Evolutionary conservation across 2,888 invertebrate genomes (phyloP).

Genomic region (Cantharis lateralis): DNA sequence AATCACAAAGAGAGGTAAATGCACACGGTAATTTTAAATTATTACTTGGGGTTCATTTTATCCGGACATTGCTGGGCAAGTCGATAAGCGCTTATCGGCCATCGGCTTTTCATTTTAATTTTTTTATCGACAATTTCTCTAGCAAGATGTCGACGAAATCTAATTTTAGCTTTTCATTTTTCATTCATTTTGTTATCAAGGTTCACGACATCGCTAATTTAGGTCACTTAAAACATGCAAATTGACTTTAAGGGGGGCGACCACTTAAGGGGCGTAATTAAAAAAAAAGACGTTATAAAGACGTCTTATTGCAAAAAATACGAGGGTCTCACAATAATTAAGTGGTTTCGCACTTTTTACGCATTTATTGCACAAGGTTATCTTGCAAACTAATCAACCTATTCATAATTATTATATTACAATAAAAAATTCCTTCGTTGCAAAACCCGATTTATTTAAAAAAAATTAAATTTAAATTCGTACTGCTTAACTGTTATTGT

Average conservation of each 20-base stretch:
- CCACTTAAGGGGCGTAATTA: too few species aligned
- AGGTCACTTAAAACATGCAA: conserved; percentile 1
- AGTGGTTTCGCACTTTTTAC: background rate
- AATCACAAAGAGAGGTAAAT: background rate
- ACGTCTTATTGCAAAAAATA: background rate
- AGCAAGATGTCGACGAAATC: background rate
- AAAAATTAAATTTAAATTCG: background rate
- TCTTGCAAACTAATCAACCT: background rate
- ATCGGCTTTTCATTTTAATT: too few species aligned
- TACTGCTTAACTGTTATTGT: background rate
- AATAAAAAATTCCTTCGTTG: background rate
- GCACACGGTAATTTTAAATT: too few species aligned
- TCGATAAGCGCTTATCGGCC: background rate
- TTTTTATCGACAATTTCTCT: too few species aligned
- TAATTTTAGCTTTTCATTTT: background rate
- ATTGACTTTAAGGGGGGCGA: background rate
- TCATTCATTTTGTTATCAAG: background rate
- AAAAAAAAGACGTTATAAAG: background rate
- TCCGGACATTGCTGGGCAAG: background rate
- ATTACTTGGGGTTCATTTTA: too few species aligned
- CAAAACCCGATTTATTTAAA: background rate
- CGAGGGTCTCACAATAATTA: background rate
- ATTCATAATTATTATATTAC: background rate
- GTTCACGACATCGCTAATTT: conserved; percentile 1
- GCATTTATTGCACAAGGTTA: background rate